Evolutionary conservation across 2,113 vertebrate species (phyloP).

Genomic region (Blennius ocellaris): DNA sequence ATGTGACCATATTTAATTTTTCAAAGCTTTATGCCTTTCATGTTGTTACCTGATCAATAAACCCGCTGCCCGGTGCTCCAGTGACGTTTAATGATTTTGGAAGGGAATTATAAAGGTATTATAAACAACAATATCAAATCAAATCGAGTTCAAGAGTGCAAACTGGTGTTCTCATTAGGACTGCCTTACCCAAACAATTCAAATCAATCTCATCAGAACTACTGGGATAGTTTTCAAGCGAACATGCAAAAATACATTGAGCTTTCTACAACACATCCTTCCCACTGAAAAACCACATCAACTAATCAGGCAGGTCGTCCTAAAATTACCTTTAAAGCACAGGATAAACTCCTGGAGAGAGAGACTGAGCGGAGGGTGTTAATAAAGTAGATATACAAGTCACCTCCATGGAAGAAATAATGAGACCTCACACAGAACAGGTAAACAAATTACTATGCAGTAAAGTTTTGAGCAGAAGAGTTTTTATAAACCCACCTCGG

Average conservation of each 20-base stretch:
- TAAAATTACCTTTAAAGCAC: constrained; percentile 37
- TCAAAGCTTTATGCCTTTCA: too few species aligned
- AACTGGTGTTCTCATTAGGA: too few species aligned
- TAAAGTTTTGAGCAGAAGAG: background rate
- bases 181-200: too few species aligned
- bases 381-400: constrained; percentile 48
- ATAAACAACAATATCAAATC: too few species aligned
- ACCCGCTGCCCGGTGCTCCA: too few species aligned
- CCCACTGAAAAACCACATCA: constrained; percentile 44
- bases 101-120: too few species aligned
- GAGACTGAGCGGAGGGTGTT: constrained; percentile 36
- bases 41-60: too few species aligned
- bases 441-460: constrained; percentile 15
- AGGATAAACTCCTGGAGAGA: constrained; percentile 58
- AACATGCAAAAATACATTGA: background rate
- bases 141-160: too few species aligned
- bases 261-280: constrained; percentile 46
- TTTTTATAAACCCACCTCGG: background rate
- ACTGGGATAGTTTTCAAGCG: too few species aligned
- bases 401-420: constrained; percentile 44
- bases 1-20: too few species aligned
- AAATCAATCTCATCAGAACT: too few species aligned
- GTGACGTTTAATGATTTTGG: too few species aligned
- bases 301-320: constrained; percentile 36
- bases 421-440: constrained; percentile 66